Evolutionary conservation across 1,140 invertebrate genomes (phyloP).

Genomic region (Copidosoma floridanum): DNA sequence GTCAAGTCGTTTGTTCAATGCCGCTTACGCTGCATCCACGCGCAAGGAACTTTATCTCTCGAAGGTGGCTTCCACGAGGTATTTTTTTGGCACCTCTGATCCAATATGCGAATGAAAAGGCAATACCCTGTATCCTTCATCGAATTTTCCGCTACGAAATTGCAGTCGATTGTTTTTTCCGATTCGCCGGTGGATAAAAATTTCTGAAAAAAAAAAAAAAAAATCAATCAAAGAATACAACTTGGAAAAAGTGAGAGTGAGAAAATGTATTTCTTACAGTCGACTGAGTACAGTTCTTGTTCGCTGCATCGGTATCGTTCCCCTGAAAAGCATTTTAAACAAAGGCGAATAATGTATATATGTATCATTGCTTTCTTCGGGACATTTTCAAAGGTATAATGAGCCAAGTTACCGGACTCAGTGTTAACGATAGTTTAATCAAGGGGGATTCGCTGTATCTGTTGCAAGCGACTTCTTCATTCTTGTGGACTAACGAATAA

Average conservation of each 20-base stretch:
- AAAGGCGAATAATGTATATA: background rate
- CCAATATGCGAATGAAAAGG: conserved; percentile 25
- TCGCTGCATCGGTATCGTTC: background rate
- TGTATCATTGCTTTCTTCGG: too few species aligned
- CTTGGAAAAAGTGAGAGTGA: too few species aligned
- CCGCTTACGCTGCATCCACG: conserved; percentile 29
- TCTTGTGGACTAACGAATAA: conserved; percentile 21
- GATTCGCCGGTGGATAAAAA: conserved; percentile 5
- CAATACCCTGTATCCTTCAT: conserved; percentile 30
- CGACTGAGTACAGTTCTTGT: conserved; percentile 24
- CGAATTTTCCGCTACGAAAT: conserved; percentile 25
- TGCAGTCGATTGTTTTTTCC: conserved; percentile 27
- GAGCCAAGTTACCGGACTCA: conserved; percentile 6
- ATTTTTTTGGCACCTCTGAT: conserved; percentile 29
- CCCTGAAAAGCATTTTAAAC: background rate
- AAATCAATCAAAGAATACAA: too few species aligned
- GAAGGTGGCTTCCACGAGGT: conserved; percentile 32
- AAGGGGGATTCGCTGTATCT: conserved; percentile 19
- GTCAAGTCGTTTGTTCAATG: too few species aligned
- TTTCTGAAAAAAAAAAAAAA: conserved; percentile 13
- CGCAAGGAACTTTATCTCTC: conserved; percentile 18
- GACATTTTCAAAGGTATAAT: too few species aligned
- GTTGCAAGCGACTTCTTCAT: conserved; percentile 30
- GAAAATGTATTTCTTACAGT: too few species aligned
- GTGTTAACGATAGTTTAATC: background rate